Evolutionary conservation across 2,113 vertebrate species (phyloP).

Genomic region (Garra rufa): DNA sequence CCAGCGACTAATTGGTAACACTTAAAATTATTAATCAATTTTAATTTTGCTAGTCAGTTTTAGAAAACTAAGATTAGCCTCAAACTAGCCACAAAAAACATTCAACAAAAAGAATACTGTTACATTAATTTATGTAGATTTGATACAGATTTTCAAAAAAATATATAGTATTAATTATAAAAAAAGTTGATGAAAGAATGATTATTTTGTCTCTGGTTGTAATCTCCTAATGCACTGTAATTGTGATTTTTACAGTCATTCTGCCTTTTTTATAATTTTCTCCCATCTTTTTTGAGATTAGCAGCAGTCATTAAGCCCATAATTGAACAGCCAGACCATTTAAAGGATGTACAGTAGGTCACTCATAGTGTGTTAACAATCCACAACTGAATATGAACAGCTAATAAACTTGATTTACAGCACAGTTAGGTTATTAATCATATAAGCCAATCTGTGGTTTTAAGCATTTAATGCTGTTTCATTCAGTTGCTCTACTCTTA

Average conservation of each 20-base stretch:
- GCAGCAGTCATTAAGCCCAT: background rate
- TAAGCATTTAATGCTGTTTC: background rate
- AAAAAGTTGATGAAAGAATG: background rate
- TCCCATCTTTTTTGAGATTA: conserved; percentile 16
- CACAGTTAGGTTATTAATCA: background rate
- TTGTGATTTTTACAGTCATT: no score
- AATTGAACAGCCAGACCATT: no score
- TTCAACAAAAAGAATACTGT: background rate
- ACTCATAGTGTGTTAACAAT: background rate
- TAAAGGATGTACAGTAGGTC: conserved; percentile 46
- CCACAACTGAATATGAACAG: background rate
- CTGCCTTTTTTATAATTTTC: no score
- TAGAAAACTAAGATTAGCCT: background rate
- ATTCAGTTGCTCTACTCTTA: background rate
- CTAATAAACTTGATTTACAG: background rate
- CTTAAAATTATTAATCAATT: background rate
- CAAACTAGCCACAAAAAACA: background rate
- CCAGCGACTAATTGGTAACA: no score
- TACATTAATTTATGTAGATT: background rate
- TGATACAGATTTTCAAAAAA: background rate
- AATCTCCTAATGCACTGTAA: background rate
- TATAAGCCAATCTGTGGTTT: background rate
- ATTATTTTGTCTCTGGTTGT: background rate
- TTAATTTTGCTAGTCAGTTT: background rate
- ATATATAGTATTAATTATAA: background rate